phyloP scores from a whole-genome alignment of 2,888 invertebrate species.

The Drosophila paramelanica region DNA sequence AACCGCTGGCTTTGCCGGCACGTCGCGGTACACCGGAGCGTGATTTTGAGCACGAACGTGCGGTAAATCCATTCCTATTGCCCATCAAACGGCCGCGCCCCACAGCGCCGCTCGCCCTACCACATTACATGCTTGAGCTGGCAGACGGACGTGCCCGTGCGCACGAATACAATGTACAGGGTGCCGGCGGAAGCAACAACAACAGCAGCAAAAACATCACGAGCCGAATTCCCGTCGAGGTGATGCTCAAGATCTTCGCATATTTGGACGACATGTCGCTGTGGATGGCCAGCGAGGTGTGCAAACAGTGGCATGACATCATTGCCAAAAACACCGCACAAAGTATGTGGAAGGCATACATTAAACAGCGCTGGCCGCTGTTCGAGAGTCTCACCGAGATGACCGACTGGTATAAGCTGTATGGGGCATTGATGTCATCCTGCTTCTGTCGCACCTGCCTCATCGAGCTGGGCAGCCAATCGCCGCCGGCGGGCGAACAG shows the following conservation, averaged over 20 bases:
- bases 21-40: slow-evolving; percentile 62
- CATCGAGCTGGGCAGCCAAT: slow-evolving; percentile 92
- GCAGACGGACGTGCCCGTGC: slow-evolving; percentile 78
- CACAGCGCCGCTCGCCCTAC: slow-evolving; percentile 79
- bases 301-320: slow-evolving; percentile 93
- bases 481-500: slow-evolving; percentile 87
- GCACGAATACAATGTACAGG: slow-evolving; percentile 57
- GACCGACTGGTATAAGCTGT: slow-evolving; percentile 92
- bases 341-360: slow-evolving; percentile 92
- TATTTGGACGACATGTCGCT: slow-evolving; percentile 96
- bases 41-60: slow-evolving; percentile 62
- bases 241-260: slow-evolving; percentile 94
- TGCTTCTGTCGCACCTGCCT: slow-evolving; percentile 95
- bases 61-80: slow-evolving; percentile 66
- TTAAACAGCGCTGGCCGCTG: slow-evolving; percentile 93
- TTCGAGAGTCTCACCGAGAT: slow-evolving; percentile 90
- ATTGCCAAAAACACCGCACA: slow-evolving; percentile 91
- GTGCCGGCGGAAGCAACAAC: not conserved
- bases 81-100: slow-evolving; percentile 80
- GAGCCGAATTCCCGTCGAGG: slow-evolving; percentile 85
- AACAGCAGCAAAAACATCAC: slow-evolving; percentile 64
- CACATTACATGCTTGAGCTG: slow-evolving; percentile 82
- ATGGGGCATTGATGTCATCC: slow-evolving; percentile 89
- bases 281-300: slow-evolving; percentile 95
- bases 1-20: slow-evolving; percentile 37